phyloP scores from a whole-genome alignment of 1,140 invertebrate genomes.

The Dreissena rostriformis region DNA sequence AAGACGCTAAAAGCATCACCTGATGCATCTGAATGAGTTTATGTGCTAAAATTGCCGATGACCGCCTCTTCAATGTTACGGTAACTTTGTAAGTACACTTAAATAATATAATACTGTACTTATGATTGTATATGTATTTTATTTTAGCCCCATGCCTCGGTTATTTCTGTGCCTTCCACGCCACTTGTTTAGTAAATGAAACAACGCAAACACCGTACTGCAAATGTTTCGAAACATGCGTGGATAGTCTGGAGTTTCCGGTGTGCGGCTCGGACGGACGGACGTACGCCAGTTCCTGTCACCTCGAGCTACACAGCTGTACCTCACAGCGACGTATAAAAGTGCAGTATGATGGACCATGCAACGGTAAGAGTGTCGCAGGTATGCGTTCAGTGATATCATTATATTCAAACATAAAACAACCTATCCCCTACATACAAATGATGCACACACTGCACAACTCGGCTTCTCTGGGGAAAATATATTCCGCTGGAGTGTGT shows the following conservation, averaged over 20 bases:
- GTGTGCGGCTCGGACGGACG: constrained; percentile 91
- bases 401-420: background rate
- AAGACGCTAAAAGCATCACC: too few relatives aligned
- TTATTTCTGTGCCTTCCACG: constrained; percentile 82
- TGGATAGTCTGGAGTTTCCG: constrained; percentile 87
- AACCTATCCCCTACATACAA: background rate
- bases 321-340: constrained; percentile 90
- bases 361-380: constrained; percentile 73
- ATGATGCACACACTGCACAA: background rate
- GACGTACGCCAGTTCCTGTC: constrained; percentile 90
- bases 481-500: background rate
- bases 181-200: constrained; percentile 91
- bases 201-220: constrained; percentile 89
- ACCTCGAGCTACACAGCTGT: constrained; percentile 90
- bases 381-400: background rate
- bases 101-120: too few relatives aligned
- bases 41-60: too few relatives aligned
- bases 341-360: constrained; percentile 89
- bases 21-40: too few relatives aligned
- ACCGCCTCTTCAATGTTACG: too few relatives aligned
- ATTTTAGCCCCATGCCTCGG: constrained; percentile 77
- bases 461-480: background rate
- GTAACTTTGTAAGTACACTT: too few relatives aligned
- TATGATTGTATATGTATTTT: background rate
- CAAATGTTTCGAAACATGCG: constrained; percentile 89